Evolutionary conservation across 2,888 invertebrate genomes (phyloP).

Genomic region (Erannis defoliaria): DNA sequence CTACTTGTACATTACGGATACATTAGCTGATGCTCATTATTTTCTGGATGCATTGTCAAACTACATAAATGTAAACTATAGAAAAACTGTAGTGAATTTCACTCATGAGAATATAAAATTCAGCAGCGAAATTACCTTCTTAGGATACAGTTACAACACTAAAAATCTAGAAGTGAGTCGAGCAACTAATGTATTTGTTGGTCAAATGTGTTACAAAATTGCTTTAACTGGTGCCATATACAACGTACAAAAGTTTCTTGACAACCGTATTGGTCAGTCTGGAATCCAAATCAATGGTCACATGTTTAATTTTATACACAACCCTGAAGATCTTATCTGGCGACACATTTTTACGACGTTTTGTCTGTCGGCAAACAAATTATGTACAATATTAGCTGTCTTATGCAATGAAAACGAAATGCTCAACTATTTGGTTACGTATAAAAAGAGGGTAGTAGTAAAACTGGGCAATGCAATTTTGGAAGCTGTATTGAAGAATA

Average conservation of each 20-base stretch:
- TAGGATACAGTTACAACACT: conserved; percentile 77
- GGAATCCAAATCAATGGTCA: conserved; percentile 77
- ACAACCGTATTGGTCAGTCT: conserved; percentile 76
- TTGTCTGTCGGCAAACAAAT: conserved; percentile 80
- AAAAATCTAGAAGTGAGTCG: conserved; percentile 70
- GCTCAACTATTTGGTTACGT: conserved; percentile 62
- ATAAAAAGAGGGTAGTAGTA: conserved; percentile 76
- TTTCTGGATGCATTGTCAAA: conserved; percentile 72
- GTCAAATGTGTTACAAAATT: conserved; percentile 82
- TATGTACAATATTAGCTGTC: conserved; percentile 76
- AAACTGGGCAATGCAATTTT: conserved; percentile 74
- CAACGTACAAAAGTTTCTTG: conserved; percentile 71
- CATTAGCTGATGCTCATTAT: conserved; percentile 65
- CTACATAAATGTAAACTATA: conserved; percentile 76
- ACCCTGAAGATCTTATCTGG: conserved; percentile 73
- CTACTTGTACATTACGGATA: conserved; percentile 78
- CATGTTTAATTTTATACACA: conserved; percentile 74
- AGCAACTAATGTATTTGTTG: conserved; percentile 70
- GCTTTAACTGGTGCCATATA: conserved; percentile 67
- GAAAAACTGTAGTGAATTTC: conserved; percentile 78
- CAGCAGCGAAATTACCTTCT: conserved; percentile 69
- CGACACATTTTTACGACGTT: conserved; percentile 75
- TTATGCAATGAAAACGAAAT: conserved; percentile 67
- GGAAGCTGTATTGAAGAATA: conserved; percentile 65
- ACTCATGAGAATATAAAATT: conserved; percentile 59